phyloP scores from a whole-genome alignment of 92 coral and sea anemone species.

The Porites lobata region DNA sequence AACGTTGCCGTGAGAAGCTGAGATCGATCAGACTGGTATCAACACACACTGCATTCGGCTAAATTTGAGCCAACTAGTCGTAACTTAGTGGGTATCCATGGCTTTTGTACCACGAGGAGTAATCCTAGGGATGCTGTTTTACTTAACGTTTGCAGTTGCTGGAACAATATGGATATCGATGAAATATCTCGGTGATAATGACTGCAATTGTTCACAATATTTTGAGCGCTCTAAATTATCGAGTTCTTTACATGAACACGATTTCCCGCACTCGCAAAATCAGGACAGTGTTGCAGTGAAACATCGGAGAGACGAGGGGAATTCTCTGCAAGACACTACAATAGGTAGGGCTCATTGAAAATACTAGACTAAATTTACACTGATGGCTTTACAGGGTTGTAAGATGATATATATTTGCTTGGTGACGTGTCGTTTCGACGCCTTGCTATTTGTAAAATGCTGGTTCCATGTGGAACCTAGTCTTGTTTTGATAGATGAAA shows the following conservation, averaged over 20 bases:
- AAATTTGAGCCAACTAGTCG: too few species aligned
- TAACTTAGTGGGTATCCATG: neutral
- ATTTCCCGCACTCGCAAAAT: conserved; percentile 50
- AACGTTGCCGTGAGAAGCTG: neutral
- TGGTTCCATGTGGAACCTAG: neutral
- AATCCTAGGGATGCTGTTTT: conserved; percentile 71
- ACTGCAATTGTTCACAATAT: conserved; percentile 67
- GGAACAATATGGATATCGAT: conserved; percentile 84
- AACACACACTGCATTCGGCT: neutral
- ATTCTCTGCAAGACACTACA: neutral
- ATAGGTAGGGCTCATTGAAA: neutral
- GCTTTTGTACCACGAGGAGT: conserved; percentile 67
- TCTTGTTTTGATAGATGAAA: neutral
- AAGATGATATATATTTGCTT: neutral
- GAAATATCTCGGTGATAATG: conserved; percentile 78
- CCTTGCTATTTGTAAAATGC: neutral
- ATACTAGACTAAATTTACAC: neutral
- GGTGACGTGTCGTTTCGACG: conserved; percentile 5
- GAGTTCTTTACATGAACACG: conserved; percentile 47
- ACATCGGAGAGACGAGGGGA: conserved; percentile 27
- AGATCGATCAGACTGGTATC: too few species aligned
- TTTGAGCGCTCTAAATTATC: conserved; percentile 15
- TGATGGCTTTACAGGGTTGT: neutral
- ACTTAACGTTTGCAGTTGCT: conserved; percentile 77
- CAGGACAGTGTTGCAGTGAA: conserved; percentile 2